phyloP scores from a whole-genome alignment of 1,140 invertebrate species.

The Pseudobourletiella spinata region DNA sequence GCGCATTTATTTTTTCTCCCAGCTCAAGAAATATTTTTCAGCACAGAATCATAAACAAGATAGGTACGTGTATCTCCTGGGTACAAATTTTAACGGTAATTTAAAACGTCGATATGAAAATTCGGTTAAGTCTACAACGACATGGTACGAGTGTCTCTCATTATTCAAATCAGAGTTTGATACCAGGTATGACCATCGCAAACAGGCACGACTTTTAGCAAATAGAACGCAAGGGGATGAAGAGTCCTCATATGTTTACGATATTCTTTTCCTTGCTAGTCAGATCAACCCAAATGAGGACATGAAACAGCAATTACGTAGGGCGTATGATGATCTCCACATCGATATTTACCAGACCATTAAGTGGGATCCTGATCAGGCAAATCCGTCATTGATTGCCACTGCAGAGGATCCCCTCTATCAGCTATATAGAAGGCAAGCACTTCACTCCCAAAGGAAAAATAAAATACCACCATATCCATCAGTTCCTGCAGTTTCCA shows the following conservation, averaged over 20 bases:
- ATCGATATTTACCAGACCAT: not conserved
- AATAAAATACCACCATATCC: not conserved
- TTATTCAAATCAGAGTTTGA: not conserved
- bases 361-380: not conserved
- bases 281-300: constrained; percentile 6
- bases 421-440: not conserved
- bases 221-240: not conserved
- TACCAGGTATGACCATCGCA: not conserved
- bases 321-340: not conserved
- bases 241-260: constrained; percentile 5
- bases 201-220: not conserved
- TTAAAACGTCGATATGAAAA: not conserved
- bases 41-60: not conserved
- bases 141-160: not conserved
- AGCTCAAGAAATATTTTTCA: not conserved
- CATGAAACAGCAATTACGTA: not conserved
- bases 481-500: too few species aligned
- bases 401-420: not conserved
- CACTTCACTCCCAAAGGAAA: not conserved
- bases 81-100: not conserved
- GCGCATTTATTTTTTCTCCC: not conserved
- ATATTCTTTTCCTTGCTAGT: constrained; percentile 3
- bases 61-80: not conserved
- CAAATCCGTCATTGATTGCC: not conserved
- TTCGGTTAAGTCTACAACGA: not conserved